Conservation (phyloP, 1,140 invertebrate genomes). For the Ceratina calcarata region DNA sequence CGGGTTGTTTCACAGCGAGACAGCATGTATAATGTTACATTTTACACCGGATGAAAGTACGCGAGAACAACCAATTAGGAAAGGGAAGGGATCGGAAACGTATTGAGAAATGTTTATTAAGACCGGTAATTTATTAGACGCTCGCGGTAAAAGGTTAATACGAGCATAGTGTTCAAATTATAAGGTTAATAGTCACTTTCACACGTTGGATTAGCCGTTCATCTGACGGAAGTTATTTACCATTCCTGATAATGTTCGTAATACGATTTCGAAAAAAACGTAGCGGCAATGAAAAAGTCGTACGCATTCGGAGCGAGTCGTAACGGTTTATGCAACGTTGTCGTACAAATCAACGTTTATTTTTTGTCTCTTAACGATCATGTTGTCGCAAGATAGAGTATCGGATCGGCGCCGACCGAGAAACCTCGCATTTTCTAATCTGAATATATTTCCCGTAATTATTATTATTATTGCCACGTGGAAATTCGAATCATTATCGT, state of each 20-base stretch:
- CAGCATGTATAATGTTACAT: too few relatives aligned
- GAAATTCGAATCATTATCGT: too few relatives aligned
- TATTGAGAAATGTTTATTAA: too few relatives aligned
- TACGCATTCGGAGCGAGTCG: background rate
- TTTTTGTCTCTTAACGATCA: background rate
- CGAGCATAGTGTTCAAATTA: background rate
- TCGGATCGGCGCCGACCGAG: too few relatives aligned
- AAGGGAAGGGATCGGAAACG: background rate
- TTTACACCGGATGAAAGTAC: constrained; percentile 6
- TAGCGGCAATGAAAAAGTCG: background rate
- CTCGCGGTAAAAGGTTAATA: background rate
- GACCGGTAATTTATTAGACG: background rate
- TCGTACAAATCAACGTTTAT: background rate
- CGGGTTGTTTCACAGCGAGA: too few relatives aligned
- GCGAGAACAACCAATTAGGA: background rate
- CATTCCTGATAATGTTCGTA: background rate
- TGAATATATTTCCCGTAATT: background rate
- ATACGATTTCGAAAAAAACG: background rate
- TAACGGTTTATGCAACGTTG: background rate
- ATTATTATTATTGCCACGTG: too few relatives aligned
- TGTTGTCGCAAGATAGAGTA: too few relatives aligned
- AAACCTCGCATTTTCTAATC: background rate
- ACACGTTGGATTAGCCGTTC: background rate
- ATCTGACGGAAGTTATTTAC: constrained; percentile 7
- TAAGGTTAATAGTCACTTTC: constrained; percentile 21